Percentiles rank a stretch among this genome's conserved stretches.
Conservation (phyloP, 2,888 invertebrate species). For the Platycnemis pennipes region DNA sequence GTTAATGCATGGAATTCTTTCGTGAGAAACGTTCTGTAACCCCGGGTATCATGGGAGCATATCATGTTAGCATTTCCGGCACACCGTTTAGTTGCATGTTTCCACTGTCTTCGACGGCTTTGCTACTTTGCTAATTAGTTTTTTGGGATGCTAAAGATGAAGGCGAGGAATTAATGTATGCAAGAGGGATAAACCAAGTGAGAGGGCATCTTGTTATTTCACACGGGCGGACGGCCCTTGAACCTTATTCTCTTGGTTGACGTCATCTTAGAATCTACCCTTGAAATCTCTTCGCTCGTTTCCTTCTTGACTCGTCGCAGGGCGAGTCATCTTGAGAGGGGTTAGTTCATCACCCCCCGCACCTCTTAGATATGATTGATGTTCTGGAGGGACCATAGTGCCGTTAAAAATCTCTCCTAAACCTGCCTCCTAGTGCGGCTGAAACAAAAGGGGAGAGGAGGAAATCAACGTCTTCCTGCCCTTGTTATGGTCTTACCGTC, state of each 20-base stretch:
- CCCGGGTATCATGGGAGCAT: neutral
- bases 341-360: neutral
- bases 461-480: neutral
- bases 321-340: neutral
- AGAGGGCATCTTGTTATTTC: neutral
- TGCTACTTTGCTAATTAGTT: neutral
- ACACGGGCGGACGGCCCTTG: neutral
- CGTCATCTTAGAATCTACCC: neutral
- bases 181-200: neutral
- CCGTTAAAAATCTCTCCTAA: neutral
- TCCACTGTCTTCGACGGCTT: neutral
- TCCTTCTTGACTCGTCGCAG: neutral
- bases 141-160: neutral
- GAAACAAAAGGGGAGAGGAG: slow-evolving; percentile 6
- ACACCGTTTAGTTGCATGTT: neutral
- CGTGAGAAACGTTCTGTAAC: neutral
- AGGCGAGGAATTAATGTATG: neutral
- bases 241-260: neutral
- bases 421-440: neutral
- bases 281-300: neutral
- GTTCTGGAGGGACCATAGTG: neutral
- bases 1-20: neutral
- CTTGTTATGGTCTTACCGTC: neutral
- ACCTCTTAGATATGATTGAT: slow-evolving; percentile 14
- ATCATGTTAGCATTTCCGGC: neutral